phyloP scores from a whole-genome alignment of 2,113 vertebrate genomes.

The Haliaeetus leucogaster region DNA sequence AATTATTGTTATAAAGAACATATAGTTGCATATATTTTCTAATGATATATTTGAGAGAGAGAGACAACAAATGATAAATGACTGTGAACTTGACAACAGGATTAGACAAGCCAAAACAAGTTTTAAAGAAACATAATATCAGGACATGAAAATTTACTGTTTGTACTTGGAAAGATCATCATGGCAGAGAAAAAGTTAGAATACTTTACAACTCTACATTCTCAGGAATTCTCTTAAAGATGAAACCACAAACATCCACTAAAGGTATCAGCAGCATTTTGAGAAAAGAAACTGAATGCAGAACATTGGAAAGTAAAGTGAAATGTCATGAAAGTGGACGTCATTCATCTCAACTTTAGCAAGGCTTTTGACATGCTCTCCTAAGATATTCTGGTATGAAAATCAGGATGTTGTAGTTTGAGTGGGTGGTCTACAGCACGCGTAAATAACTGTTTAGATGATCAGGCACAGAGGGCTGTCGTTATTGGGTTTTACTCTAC shows the following conservation, averaged over 20 bases:
- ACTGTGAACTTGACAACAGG: background rate
- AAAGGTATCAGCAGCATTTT: background rate
- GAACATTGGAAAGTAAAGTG: background rate
- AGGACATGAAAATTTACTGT: background rate
- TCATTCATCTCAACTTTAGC: background rate
- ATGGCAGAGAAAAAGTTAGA: background rate
- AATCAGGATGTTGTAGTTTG: background rate
- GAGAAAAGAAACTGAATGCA: background rate
- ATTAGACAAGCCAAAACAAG: background rate
- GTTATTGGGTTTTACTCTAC: background rate
- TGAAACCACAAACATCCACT: background rate
- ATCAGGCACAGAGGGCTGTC: background rate
- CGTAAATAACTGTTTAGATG: background rate
- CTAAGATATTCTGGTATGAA: background rate
- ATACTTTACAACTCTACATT: background rate
- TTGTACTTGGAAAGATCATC: background rate
- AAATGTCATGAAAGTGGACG: background rate
- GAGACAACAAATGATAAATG: background rate
- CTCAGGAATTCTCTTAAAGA: background rate
- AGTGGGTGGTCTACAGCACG: background rate
- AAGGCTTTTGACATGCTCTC: background rate
- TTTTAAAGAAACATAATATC: background rate
- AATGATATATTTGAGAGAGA: background rate
- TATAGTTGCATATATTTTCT: background rate
- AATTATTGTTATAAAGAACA: background rate